A percentile compares a stretch with the other conserved stretches of the same genome.
Evolutionary conservation across 2,888 invertebrate genomes (phyloP).

Genomic region (Cataglyphis livida): DNA sequence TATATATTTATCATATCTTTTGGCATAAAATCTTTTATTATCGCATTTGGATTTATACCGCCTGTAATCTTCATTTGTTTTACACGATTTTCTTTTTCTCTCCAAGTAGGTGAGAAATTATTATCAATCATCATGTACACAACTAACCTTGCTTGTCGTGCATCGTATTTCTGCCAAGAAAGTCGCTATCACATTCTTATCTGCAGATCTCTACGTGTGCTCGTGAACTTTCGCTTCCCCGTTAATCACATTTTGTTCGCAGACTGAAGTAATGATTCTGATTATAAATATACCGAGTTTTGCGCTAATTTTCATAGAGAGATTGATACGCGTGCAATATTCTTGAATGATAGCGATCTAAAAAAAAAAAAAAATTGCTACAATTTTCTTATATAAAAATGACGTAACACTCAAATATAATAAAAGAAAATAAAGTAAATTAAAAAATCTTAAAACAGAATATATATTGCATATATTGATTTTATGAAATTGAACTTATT

Average conservation of each 20-base stretch:
- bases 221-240: slow-evolving; percentile 16
- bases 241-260: slow-evolving; percentile 13
- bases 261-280: slow-evolving; percentile 7
- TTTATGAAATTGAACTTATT: neutral
- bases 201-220: slow-evolving; percentile 15
- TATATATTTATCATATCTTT: neutral
- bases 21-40: neutral
- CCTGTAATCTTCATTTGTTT: slow-evolving; percentile 14
- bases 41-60: neutral
- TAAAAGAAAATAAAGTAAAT: neutral
- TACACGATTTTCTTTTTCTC: neutral
- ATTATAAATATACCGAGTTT: neutral
- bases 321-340: neutral
- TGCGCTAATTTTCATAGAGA: neutral
- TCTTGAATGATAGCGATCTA: neutral
- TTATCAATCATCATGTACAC: slow-evolving; percentile 4
- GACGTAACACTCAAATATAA: neutral
- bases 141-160: neutral
- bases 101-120: neutral
- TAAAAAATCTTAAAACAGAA: neutral
- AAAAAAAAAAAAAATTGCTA: neutral
- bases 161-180: slow-evolving; percentile 13
- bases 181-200: slow-evolving; percentile 17
- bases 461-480: neutral
- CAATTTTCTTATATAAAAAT: neutral